Conservation (phyloP, 2,888 invertebrate genomes). For the Andrena minutula region DNA sequence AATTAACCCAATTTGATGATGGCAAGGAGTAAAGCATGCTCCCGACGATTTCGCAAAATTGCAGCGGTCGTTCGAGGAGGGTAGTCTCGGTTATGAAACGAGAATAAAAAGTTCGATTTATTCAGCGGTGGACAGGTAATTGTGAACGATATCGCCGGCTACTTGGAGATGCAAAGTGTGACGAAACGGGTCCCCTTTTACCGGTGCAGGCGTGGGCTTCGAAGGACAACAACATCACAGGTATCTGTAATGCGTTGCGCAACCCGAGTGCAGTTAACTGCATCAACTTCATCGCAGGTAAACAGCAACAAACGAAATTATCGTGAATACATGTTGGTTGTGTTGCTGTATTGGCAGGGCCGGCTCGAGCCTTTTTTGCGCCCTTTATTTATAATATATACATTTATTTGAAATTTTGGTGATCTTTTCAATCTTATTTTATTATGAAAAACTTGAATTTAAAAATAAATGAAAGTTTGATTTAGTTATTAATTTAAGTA, state of each 20-base stretch:
- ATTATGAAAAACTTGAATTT: too few species aligned
- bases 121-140: neutral
- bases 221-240: constrained; percentile 17
- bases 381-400: too few species aligned
- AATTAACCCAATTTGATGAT: constrained; percentile 3
- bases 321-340: neutral
- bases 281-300: neutral
- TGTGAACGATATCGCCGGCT: neutral
- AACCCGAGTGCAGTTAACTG: neutral
- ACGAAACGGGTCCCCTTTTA: constrained; percentile 18
- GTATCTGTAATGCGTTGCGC: constrained; percentile 18
- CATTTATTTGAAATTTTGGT: too few species aligned
- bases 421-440: too few species aligned
- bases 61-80: neutral
- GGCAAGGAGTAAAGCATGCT: too few species aligned
- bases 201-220: neutral
- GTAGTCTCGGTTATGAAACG: neutral
- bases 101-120: neutral
- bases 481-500: too few species aligned
- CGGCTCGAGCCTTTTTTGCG: too few species aligned
- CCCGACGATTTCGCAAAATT: neutral
- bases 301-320: neutral
- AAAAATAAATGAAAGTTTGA: too few species aligned
- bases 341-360: too few species aligned
- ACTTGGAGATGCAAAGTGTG: neutral